Percentiles rank a stretch among this genome's conserved stretches.
phyloP scores from a whole-genome alignment of 2,888 invertebrate genomes.

The Mythimna ferrago region DNA sequence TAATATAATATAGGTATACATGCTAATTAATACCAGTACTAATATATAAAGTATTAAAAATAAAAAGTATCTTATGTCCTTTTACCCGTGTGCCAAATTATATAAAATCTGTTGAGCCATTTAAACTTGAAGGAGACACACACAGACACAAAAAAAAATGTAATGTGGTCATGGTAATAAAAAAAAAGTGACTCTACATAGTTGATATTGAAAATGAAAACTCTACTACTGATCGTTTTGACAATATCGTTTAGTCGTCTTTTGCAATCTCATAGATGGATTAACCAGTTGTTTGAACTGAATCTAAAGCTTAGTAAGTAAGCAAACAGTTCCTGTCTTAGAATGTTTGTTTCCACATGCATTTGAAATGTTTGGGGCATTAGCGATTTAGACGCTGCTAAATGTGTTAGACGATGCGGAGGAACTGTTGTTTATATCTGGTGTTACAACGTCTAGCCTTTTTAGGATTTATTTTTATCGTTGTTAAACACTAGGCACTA shows the following conservation, averaged over 20 bases:
- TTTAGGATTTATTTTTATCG: neutral
- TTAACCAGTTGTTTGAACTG: constrained; percentile 35
- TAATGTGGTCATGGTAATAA: too few species aligned
- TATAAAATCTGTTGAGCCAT: too few species aligned
- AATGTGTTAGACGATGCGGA: constrained; percentile 11
- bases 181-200: too few species aligned
- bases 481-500: too few species aligned
- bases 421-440: neutral
- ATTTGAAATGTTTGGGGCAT: constrained; percentile 44
- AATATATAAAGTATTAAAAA: too few species aligned
- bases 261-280: constrained; percentile 3
- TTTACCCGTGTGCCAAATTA: too few species aligned
- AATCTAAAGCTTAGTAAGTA: constrained; percentile 28
- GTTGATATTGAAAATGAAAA: neutral
- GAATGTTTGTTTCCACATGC: constrained; percentile 31
- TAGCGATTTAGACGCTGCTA: constrained; percentile 12
- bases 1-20: too few species aligned
- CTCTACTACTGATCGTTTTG: neutral
- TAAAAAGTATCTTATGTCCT: too few species aligned
- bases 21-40: too few species aligned
- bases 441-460: neutral
- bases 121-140: too few species aligned
- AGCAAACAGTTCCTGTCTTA: constrained; percentile 26
- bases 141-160: too few species aligned
- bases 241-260: constrained; percentile 12